Evolutionary conservation across 2,113 vertebrate genomes (phyloP).

Genomic region (Varanus salvator): DNA sequence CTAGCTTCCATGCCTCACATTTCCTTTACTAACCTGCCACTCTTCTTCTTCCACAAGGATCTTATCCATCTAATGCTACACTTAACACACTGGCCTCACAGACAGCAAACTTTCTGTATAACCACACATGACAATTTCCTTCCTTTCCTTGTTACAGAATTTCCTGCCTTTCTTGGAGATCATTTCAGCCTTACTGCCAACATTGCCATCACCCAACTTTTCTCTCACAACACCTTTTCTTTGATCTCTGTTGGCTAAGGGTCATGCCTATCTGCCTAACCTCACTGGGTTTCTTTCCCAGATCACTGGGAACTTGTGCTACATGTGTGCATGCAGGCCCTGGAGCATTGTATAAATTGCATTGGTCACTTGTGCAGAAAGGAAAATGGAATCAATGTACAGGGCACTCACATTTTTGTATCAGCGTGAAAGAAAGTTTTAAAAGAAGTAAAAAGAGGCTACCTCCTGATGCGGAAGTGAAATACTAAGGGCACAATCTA

Average conservation of each 20-base stretch:
- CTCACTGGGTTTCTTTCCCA: not conserved
- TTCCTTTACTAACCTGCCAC: not conserved
- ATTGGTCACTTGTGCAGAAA: not conserved
- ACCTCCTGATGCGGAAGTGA: not conserved
- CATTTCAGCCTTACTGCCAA: not conserved
- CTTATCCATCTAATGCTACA: not conserved
- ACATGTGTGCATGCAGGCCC: too few species aligned
- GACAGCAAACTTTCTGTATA: not conserved
- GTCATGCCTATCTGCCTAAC: not conserved
- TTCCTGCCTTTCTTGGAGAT: not conserved
- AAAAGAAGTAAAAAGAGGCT: not conserved
- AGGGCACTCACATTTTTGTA: not conserved
- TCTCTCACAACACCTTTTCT: not conserved
- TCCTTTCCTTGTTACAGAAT: too few species aligned
- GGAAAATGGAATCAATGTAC: not conserved
- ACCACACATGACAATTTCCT: not conserved
- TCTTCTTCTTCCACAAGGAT: not conserved
- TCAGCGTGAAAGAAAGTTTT: not conserved
- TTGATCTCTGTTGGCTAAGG: not conserved
- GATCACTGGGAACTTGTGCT: not conserved
- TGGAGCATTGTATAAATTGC: not conserved
- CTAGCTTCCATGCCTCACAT: not conserved
- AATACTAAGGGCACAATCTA: not conserved
- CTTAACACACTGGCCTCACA: not conserved
- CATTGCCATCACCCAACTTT: not conserved